Evolutionary conservation across 2,888 invertebrate genomes (phyloP), one percentile per base, ranked within the genome.

Genomic region (Opisthograptis luteolata): DNA sequence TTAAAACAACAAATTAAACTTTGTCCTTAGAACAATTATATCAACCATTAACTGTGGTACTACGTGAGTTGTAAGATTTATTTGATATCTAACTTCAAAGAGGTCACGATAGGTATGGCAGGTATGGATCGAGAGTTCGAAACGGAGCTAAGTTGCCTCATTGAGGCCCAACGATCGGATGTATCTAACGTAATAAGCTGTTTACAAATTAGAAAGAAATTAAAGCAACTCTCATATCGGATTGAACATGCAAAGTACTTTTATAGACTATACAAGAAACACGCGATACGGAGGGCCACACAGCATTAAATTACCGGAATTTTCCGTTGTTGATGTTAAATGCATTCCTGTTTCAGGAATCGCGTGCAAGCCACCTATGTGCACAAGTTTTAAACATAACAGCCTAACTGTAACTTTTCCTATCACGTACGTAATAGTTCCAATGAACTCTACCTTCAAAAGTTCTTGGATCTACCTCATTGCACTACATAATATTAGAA

Each of bases 241-340:
- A 50, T 53, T 55, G 46, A 57, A 53, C 56, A 51, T 41, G 57
- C 57, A 19, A 48, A 42, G 49, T 52, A 62, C 62, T 63, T 70
- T 68, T 73, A 76, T 76, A 75, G 73, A 73, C 73, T 77, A 70
- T 64, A 54, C 67, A 71, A 65, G 59, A 60, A 70, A 72, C 86
- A 86, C 85, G 86, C 86, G 81, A 84, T 74, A 74, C 61, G 51
- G 70, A 71, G 69, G 76, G 70, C 68, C 73, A 71, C 69, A 77
- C 72, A 75, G 75, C 78, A 78, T 78, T 81, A 84, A 86, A 82
- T 84, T 83, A 79, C 84, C 72, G 66, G 78, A 84, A 84, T 84
- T 84, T 84, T 84, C 79, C 80, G 74, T 70, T 70, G 79, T 73
- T 80, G 80, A 79, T 84, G 82, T 79, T 82, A 82, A 85, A 85